phyloP scores from a whole-genome alignment of 2,113 vertebrate species.

The Etia nguti region DNA sequence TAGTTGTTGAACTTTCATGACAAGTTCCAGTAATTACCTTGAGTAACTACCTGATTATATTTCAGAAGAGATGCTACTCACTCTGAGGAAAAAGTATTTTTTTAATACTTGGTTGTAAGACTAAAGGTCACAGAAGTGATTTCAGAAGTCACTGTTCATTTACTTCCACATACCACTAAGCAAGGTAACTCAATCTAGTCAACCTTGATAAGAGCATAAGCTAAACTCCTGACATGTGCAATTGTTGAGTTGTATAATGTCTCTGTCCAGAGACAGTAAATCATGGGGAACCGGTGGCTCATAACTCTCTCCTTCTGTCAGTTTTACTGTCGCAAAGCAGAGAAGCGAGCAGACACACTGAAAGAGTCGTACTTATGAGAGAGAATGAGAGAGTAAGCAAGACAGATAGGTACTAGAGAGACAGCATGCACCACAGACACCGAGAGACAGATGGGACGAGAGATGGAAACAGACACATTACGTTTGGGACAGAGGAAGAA shows the following conservation, averaged over 20 bases:
- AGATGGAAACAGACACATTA: background rate
- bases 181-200: background rate
- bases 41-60: background rate
- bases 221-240: background rate
- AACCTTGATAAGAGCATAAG: background rate
- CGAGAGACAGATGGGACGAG: slow-evolving; percentile 8
- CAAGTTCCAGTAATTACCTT: background rate
- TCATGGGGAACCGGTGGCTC: background rate
- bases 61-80: background rate
- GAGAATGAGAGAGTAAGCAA: slow-evolving; percentile 8
- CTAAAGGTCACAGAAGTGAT: background rate
- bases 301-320: slow-evolving; percentile 26
- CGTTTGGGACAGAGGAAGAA: background rate
- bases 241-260: background rate
- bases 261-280: background rate
- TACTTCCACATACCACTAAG: background rate
- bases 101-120: background rate
- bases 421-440: background rate
- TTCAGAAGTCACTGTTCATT: background rate
- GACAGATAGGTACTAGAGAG: background rate
- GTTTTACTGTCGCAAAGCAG: slow-evolving; percentile 5
- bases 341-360: slow-evolving; percentile 1
- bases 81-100: background rate
- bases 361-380: slow-evolving; percentile 25
- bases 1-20: background rate